Evolutionary conservation across 2,113 vertebrate genomes (phyloP).

Genomic region (Speoplatyrhinus poulsoni): DNA sequence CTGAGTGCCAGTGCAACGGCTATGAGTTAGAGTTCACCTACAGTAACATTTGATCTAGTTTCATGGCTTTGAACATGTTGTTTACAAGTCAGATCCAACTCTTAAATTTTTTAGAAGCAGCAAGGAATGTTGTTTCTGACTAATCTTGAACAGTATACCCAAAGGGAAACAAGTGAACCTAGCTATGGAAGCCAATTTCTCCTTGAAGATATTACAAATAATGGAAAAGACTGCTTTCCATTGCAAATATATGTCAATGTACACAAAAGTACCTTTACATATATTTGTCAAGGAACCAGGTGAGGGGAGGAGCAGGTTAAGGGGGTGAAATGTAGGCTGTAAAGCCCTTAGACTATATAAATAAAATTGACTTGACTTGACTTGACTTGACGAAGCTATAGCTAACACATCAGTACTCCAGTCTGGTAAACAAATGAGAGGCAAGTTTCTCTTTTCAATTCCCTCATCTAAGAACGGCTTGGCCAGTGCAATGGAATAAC

Average conservation of each 20-base stretch:
- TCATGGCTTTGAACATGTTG: slow-evolving; percentile 22
- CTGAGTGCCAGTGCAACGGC: slow-evolving; percentile 15
- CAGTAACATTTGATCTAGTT: slow-evolving; percentile 27
- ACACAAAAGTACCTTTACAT: too few relatives aligned
- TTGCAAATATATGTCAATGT: slow-evolving; percentile 26
- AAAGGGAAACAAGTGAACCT: slow-evolving; percentile 8
- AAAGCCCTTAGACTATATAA: too few relatives aligned
- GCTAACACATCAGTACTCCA: slow-evolving; percentile 15
- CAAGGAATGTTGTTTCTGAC: slow-evolving; percentile 52
- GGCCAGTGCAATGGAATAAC: slow-evolving; percentile 38
- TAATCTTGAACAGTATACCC: slow-evolving; percentile 37
- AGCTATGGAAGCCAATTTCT: neutral
- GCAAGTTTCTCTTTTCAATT: slow-evolving; percentile 16
- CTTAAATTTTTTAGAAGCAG: slow-evolving; percentile 27
- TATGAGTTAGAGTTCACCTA: slow-evolving; percentile 39
- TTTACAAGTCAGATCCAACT: slow-evolving; percentile 33
- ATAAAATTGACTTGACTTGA: too few relatives aligned
- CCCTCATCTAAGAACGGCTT: slow-evolving; percentile 19
- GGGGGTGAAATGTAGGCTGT: too few relatives aligned
- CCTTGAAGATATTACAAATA: neutral
- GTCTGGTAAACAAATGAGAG: slow-evolving; percentile 8
- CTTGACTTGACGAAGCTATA: neutral
- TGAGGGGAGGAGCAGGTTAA: too few relatives aligned
- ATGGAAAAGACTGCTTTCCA: slow-evolving; percentile 16
- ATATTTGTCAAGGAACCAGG: too few relatives aligned